Percentiles rank a stretch among this genome's conserved stretches.
phyloP scores from a whole-genome alignment of 2,888 invertebrate genomes.

The Erpobdella octoculata region DNA sequence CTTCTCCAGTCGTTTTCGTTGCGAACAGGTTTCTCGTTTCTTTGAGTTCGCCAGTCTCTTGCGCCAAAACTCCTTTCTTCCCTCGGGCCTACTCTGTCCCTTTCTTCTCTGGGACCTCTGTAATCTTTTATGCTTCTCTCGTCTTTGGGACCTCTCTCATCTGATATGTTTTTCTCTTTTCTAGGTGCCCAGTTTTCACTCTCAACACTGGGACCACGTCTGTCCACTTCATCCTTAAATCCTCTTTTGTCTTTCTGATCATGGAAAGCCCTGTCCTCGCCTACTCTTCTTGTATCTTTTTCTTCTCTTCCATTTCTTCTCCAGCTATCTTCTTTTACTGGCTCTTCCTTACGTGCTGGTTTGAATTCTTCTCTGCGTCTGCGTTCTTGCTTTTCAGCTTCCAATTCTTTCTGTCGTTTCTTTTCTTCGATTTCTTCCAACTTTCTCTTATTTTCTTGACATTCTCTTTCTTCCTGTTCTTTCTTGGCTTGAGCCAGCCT shows the following conservation, averaged over 20 bases:
- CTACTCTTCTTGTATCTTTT: too few relatives aligned
- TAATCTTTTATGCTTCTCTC: neutral
- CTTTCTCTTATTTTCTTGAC: constrained; percentile 44
- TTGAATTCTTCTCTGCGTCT: neutral
- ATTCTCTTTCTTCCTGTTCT: constrained; percentile 45
- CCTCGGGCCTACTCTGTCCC: too few relatives aligned
- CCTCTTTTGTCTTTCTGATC: neutral
- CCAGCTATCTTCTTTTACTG: neutral
- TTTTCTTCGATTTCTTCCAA: constrained; percentile 47
- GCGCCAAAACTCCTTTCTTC: neutral
- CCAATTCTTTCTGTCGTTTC: constrained; percentile 45
- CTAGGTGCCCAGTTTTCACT: too few relatives aligned
- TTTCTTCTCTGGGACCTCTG: too few relatives aligned
- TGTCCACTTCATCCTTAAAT: neutral
- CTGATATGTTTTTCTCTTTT: too few relatives aligned
- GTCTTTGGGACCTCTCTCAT: neutral
- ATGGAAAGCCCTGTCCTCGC: neutral
- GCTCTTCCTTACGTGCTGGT: neutral
- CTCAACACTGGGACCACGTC: neutral
- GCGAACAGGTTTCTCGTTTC: neutral
- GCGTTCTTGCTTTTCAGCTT: constrained; percentile 42
- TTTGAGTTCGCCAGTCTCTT: constrained; percentile 7
- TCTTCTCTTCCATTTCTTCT: too few relatives aligned
- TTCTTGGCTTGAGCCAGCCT: constrained; percentile 42
- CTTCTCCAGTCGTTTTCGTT: constrained; percentile 22